Percentiles rank a stretch among this genome's conserved stretches.
Conservation (phyloP, 2,113 vertebrate genomes). For the Heliornis fulica region DNA sequence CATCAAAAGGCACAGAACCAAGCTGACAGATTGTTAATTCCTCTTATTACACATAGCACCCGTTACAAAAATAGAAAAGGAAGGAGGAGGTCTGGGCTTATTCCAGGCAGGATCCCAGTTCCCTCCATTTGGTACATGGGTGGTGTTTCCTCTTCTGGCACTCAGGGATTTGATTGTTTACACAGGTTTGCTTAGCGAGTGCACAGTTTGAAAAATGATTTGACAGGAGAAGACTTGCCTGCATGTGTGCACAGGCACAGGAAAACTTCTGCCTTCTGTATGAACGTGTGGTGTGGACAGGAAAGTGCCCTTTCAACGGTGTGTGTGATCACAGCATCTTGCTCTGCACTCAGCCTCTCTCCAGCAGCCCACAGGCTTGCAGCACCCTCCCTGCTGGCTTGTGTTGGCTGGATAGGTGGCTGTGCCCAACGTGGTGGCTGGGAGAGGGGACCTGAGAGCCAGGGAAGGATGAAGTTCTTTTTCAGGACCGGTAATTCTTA, state of each 20-base stretch:
- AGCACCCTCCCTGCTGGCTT: neutral
- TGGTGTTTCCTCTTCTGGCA: conserved; percentile 53
- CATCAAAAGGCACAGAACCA: neutral
- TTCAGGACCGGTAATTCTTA: neutral
- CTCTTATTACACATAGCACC: neutral
- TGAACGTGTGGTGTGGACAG: rapidly evolving
- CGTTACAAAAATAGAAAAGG: neutral
- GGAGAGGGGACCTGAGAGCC: rapidly evolving
- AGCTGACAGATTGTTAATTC: neutral
- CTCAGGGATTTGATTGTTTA: conserved; percentile 18
- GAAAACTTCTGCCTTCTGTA: rapidly evolving
- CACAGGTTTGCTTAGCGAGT: conserved; percentile 40
- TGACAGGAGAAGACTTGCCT: conserved; percentile 26
- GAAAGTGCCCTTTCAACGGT: neutral
- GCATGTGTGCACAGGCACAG: neutral
- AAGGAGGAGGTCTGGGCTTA: conserved; percentile 25
- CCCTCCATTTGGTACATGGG: conserved; percentile 42
- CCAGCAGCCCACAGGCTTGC: no score
- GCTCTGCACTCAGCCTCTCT: neutral
- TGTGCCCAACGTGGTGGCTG: rapidly evolving
- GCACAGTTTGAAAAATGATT: conserved; percentile 4
- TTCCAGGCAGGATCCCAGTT: conserved; percentile 50
- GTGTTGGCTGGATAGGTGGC: neutral
- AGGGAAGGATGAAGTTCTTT: neutral
- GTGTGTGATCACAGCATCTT: rapidly evolving